Evolutionary conservation across 1,140 invertebrate genomes (phyloP).

Genomic region (Hyposmocoma kahamanoa): DNA sequence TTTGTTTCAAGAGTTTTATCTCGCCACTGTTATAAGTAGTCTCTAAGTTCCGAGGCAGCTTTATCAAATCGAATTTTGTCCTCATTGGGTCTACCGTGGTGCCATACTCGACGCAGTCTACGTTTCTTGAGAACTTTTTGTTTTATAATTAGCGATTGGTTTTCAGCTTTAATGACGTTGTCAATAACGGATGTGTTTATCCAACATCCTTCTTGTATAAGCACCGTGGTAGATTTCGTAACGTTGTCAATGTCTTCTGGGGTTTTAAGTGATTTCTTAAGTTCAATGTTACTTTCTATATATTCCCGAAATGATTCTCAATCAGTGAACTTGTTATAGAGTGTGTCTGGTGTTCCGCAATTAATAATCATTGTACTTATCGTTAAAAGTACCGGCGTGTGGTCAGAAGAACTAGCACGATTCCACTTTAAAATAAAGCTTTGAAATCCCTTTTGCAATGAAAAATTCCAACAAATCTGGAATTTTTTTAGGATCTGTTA

Average conservation of each 20-base stretch:
- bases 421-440: constrained; percentile 4
- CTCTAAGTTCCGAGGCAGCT: background rate
- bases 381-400: constrained; percentile 5
- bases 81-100: background rate
- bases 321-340: background rate
- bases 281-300: background rate
- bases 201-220: constrained; percentile 4
- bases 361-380: background rate
- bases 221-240: background rate
- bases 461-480: constrained; percentile 35
- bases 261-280: constrained; percentile 2
- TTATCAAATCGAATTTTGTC: constrained; percentile 3
- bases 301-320: background rate
- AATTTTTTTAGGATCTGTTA: constrained; percentile 23
- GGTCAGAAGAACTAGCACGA: constrained; percentile 7
- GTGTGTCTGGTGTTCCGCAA: background rate
- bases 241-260: constrained; percentile 3
- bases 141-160: background rate
- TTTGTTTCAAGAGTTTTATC: background rate
- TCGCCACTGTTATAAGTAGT: constrained; percentile 2
- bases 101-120: constrained; percentile 11
- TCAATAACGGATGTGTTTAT: background rate
- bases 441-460: constrained; percentile 1
- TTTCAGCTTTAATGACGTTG: background rate
- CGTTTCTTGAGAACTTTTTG: constrained; percentile 1